Evolutionary conservation across 2,113 vertebrate genomes (phyloP).

Genomic region (Mobula birostris): DNA sequence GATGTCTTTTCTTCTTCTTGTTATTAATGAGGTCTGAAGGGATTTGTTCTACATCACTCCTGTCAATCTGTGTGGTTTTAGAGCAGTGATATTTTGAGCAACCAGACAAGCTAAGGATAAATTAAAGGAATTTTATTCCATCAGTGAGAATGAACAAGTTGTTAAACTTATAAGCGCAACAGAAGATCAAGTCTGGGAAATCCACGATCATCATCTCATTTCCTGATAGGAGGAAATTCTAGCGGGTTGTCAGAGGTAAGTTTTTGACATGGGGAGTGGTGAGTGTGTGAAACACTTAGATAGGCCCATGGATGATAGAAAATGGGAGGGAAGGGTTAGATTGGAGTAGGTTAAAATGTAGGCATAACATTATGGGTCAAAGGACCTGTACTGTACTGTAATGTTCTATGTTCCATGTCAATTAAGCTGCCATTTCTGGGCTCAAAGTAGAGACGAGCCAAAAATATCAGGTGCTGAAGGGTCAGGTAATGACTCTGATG

Average conservation of each 20-base stretch:
- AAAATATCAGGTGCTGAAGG: neutral
- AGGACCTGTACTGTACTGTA: too few species aligned
- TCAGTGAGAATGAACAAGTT: neutral
- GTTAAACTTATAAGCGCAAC: neutral
- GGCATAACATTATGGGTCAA: too few species aligned
- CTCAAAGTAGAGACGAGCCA: too few species aligned
- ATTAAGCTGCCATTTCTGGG: neutral
- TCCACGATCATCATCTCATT: too few species aligned
- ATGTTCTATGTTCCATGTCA: neutral
- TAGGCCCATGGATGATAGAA: too few species aligned
- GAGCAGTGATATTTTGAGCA: neutral
- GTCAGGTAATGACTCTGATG: too few species aligned
- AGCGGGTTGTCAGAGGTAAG: too few species aligned
- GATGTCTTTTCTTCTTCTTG: neutral
- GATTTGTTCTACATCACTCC: neutral
- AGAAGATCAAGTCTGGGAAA: neutral
- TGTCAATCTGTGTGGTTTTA: neutral
- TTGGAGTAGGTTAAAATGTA: too few species aligned
- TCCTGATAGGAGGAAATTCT: too few species aligned
- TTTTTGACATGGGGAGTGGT: too few species aligned
- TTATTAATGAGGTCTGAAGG: slow-evolving; percentile 20
- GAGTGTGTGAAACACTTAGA: too few species aligned
- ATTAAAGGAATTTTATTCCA: neutral
- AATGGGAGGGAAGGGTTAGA: too few species aligned
- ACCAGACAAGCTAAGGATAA: neutral